These are phyloP conservation scores for Psix sp. DNA, from an alignment of 1,140 invertebrate genomes.

Conservation along the genomic window DNA sequence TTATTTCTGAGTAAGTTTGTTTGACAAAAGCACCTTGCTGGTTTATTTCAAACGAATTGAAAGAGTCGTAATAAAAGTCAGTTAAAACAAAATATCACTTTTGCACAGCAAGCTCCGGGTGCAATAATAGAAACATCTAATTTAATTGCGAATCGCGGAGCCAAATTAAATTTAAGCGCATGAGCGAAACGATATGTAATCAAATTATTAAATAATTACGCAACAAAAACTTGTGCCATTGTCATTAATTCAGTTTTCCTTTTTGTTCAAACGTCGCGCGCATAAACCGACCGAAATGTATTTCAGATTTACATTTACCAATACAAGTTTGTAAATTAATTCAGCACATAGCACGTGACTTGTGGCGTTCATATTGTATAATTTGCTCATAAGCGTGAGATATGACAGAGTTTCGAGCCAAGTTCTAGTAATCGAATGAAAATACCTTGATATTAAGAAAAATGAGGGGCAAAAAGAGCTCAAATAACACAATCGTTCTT, in stretches of 20 bases:
- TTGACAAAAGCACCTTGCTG: too few relatives aligned
- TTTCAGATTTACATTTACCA: constrained; percentile 35
- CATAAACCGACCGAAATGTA: constrained; percentile 22
- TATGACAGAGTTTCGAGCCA: constrained; percentile 36
- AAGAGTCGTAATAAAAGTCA: too few relatives aligned
- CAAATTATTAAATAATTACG: constrained; percentile 6
- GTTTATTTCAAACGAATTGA: too few relatives aligned
- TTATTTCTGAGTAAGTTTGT: too few relatives aligned
- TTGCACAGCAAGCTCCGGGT: too few relatives aligned
- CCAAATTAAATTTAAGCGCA: too few relatives aligned
- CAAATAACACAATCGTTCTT: too few relatives aligned
- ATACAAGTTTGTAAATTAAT: constrained; percentile 47
- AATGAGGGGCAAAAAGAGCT: constrained; percentile 25
- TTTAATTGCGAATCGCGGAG: too few relatives aligned
- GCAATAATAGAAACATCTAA: too few relatives aligned
- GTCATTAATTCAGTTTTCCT: not conserved
- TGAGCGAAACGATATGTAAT: not conserved
- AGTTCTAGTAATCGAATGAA: constrained; percentile 36
- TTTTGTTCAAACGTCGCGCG: not conserved
- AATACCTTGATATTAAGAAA: constrained; percentile 39
- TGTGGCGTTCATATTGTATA: constrained; percentile 41
- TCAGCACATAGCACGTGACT: constrained; percentile 27
- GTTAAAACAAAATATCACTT: too few relatives aligned
- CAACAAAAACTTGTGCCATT: constrained; percentile 1
- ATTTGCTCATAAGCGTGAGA: constrained; percentile 48